phyloP scores from a whole-genome alignment of 2,888 invertebrate genomes.

The Tachina grossa region DNA sequence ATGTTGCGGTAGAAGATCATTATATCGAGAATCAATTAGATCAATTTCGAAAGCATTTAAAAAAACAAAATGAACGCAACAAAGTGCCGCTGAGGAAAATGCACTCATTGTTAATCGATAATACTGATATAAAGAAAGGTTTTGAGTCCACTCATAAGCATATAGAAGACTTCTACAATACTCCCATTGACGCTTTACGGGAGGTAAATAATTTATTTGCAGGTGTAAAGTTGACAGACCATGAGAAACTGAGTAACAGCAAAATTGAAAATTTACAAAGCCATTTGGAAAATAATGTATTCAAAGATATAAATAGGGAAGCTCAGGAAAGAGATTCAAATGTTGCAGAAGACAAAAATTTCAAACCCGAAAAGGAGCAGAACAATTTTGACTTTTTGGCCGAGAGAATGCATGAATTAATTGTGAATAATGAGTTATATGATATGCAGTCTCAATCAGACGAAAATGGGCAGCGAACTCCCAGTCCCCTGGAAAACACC shows the following conservation, averaged over 20 bases:
- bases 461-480: conserved; percentile 70
- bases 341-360: not conserved
- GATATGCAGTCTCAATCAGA: not conserved
- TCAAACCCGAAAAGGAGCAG: conserved; percentile 60
- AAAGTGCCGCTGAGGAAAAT: conserved; percentile 66
- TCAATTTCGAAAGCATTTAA: conserved; percentile 80
- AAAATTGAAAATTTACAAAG: not conserved
- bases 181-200: conserved; percentile 78
- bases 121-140: conserved; percentile 77
- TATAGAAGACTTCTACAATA: conserved; percentile 79
- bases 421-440: conserved; percentile 13
- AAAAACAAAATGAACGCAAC: conserved; percentile 74
- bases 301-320: not conserved
- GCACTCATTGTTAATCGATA: conserved; percentile 75
- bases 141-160: conserved; percentile 76
- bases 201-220: conserved; percentile 72
- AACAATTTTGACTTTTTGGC: conserved; percentile 59
- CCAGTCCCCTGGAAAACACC: conserved; percentile 75
- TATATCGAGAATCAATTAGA: conserved; percentile 80
- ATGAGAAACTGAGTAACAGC: not conserved
- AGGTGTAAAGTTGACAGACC: conserved; percentile 5
- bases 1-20: conserved; percentile 80
- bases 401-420: conserved; percentile 39
- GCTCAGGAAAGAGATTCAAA: not conserved
- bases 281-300: not conserved